Base-by-base conservation (phyloP, 2,888 invertebrate species). In the Cybosia mesomella region DNA sequence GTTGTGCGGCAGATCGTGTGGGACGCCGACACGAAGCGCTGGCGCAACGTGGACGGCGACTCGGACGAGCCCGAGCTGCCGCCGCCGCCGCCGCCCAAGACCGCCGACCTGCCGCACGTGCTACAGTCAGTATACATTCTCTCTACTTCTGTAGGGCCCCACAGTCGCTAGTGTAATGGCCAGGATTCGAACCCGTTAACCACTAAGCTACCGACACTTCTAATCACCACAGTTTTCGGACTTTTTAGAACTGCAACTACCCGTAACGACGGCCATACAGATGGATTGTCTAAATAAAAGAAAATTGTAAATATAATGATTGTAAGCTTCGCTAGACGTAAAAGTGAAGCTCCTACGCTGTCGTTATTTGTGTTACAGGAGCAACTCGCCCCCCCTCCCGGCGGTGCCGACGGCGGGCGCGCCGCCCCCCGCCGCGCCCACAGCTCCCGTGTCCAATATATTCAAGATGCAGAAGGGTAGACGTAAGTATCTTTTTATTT, bases 1-100 rank as follows among this genome's bases (percentile, higher is more conserved):
- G 39, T 28, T 15, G 9, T 57, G 58, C 54, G n/a, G 54, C 89
- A 98, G 98, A 99, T 99, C 95, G 97, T 99, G 66, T 99, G 98
- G 98, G 98, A 99, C 95, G 95, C 97, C 68, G 96, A 96, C n/a
- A 96, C 96, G 84, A 98, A 98, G 88, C 96, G 96, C 79, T 99
- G 99, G 99, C 96, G 96, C 63, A 98, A 99, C 93, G 96, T 96
- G 58, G 98, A 98, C 87, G 97, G 96, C 36, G 97, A 96, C 74
- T 96, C 95, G 9, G 96, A 96, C 32, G 96, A 95, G 65, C 54
- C 69, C 72, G 83, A 81, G 54, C 81, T 84, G 73, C 88, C 89
- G 72, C 90, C 92, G 73, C 89, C 91, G 73, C 91, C 92, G 73
- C 88, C 84, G 75, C 80, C 84, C 71, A 58, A 36, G 58, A 54